Base-by-base conservation (phyloP, 2,888 invertebrate genomes). In the Latrodectus elegans region DNA sequence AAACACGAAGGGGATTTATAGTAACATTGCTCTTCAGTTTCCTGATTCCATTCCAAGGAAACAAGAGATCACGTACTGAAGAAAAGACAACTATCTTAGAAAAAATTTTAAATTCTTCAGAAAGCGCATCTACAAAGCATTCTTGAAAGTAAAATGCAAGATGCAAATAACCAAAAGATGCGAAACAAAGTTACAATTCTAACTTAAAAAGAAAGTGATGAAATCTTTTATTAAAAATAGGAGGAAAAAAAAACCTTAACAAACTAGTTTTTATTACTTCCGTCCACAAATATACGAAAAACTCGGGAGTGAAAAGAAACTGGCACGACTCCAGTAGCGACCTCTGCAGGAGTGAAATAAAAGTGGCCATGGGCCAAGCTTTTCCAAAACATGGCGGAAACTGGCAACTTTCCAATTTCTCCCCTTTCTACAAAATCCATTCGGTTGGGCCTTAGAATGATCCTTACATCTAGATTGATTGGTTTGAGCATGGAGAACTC, bases 241-340 rank as follows among this genome's bases (percentile, higher is more conserved):
- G 22, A 60, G 49, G 49, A 22, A 71, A 64, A 64, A 71, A 64
- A 51, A 51, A 64, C 22, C n/a, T 65, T n/a, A 53, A 49, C 75
- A 70, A 84, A 84, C 77, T 84, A 77, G 84, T 77, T 84, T 83
- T 77, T 84, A 84, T 84, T 84, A 77, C 72, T 77, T 84, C 84
- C 84, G 77, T 77, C 72, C 77, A 71, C 77, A 84, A 84, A 84
- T 84, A 84, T 77, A 84, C 64, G 77, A 84, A 77, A 77, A 84
- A 84, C 60, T 77, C 64, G n/a, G 12, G 53, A 11, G 55, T 4
- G 26, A 26, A 71, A 77, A 84, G 72, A 77, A 84, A 72, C 77
- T 84, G 84, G 84, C 84, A 84, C 52, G 52, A 38, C 84, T 84
- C 84, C 84, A 84, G 72, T 51, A 60, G 77, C 77, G 77, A 77